Percentiles rank a stretch among this genome's conserved stretches.
These are phyloP conservation scores for Cyprinus carpio DNA, from an alignment of 2,113 vertebrate species.

Conservation along the genomic window DNA sequence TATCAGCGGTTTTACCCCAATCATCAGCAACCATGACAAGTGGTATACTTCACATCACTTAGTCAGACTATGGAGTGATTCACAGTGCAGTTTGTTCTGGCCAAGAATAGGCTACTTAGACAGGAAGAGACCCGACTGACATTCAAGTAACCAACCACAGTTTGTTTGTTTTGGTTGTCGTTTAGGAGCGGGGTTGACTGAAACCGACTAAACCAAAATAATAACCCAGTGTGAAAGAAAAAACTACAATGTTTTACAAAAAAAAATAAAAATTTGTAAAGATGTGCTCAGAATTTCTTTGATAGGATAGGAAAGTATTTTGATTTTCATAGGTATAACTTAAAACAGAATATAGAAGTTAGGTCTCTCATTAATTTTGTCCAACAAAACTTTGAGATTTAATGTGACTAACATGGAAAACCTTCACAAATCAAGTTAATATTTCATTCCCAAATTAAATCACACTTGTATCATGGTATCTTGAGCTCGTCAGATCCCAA, in stretches of 20 bases:
- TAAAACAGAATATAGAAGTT: too few relatives aligned
- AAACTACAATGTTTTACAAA: not conserved
- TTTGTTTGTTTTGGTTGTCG: not conserved
- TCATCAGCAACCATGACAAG: not conserved
- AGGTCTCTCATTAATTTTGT: too few relatives aligned
- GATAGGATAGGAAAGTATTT: too few relatives aligned
- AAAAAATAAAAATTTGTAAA: not conserved
- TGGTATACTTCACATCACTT: not conserved
- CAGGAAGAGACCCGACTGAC: not conserved
- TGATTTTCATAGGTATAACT: too few relatives aligned
- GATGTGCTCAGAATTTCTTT: too few relatives aligned
- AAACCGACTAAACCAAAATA: not conserved
- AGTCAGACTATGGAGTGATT: not conserved
- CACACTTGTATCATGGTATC: too few relatives aligned
- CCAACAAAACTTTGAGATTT: too few relatives aligned
- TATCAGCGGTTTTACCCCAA: not conserved
- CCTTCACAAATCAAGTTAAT: too few relatives aligned
- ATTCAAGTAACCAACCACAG: not conserved
- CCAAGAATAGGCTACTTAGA: not conserved
- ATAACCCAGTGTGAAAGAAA: not conserved
- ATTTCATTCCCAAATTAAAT: too few relatives aligned
- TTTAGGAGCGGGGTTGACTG: not conserved
- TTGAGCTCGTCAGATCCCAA: too few relatives aligned
- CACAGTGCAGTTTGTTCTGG: conserved; percentile 8
- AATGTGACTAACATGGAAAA: too few relatives aligned